A percentile compares a stretch with the other conserved stretches of the same genome.
Conservation (phyloP, 1,140 invertebrate species). For the Drosophila ercepeae region DNA sequence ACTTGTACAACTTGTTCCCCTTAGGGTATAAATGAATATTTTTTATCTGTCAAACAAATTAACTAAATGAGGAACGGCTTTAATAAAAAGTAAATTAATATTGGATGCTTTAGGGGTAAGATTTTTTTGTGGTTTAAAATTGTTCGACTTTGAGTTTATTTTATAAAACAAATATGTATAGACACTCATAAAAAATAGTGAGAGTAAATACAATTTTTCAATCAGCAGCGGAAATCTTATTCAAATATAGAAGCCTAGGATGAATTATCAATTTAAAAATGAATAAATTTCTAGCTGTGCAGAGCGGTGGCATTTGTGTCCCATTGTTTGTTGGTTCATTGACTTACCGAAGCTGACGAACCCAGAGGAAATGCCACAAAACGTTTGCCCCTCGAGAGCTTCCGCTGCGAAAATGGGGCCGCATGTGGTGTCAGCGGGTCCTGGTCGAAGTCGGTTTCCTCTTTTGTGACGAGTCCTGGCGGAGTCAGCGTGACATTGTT, state of each 20-base stretch:
- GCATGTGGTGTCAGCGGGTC: conserved; percentile 52
- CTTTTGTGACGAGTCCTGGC: conserved; percentile 28
- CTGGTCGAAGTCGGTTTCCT: conserved; percentile 1
- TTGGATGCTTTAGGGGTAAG: no score
- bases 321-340: conserved; percentile 39
- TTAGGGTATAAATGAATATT: neutral
- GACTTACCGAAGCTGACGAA: conserved; percentile 82
- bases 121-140: no score
- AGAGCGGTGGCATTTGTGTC: conserved; percentile 1
- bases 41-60: no score
- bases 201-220: no score
- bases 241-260: no score
- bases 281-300: neutral
- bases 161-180: no score
- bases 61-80: no score
- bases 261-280: no score
- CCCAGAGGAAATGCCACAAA: conserved; percentile 83
- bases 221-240: no score
- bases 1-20: neutral
- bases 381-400: conserved; percentile 75
- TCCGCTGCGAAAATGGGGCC: conserved; percentile 56
- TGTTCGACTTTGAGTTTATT: no score
- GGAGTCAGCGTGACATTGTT: conserved; percentile 66
- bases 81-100: no score
- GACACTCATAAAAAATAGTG: no score